Evolutionary conservation across 1,140 invertebrate species (phyloP), one percentile per base, ranked within the genome.

Genomic region (Drosophila nebulosa): DNA sequence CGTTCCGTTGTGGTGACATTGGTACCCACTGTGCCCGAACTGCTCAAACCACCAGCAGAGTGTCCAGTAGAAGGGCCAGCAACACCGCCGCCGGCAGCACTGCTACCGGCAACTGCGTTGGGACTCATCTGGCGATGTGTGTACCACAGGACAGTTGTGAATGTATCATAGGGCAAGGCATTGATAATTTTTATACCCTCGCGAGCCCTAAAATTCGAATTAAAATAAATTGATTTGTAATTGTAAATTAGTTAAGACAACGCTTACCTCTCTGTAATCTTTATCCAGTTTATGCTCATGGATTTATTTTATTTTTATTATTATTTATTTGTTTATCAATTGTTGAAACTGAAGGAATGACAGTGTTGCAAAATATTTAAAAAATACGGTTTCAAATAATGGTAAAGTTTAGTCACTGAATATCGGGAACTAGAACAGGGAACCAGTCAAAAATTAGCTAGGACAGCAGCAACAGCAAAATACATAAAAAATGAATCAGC

Each of bases 101-200:
- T 7, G 10, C 39, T 16, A 46, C 39, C 12, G 5, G 32, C 63
- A n/a, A 52, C 16, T 7, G 50, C 72, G 4, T 59, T 64, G 5
- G 86, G 89, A 46, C 74, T 81, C 90, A 91, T 91, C 64, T 91
- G 90, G 7, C 90, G 89, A 62, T 91, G 90, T 1, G 91, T 91
- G 68, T 91, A 91, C 64, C 83, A 77, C 16, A 91, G 46, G 0
- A 91, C 90, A 0, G 90, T 91, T 22, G 76, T 90, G 18, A 91
- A 91, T 7, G 79, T 90, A 4, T 91, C 90, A 27, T 90, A 90
- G 9, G 90, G 88, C 59, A 91, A 51, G 4, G 78, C 72, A 79
- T 91, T 91, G 35, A 91, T 91, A 24, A 91, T 91, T 74, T 91
- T 91, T n/a, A 91, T 91, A 22, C 90, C 90, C 60, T 91, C 90